Evolutionary conservation across 1,140 invertebrate species (phyloP).

Genomic region (Macrobrachium nipponense): DNA sequence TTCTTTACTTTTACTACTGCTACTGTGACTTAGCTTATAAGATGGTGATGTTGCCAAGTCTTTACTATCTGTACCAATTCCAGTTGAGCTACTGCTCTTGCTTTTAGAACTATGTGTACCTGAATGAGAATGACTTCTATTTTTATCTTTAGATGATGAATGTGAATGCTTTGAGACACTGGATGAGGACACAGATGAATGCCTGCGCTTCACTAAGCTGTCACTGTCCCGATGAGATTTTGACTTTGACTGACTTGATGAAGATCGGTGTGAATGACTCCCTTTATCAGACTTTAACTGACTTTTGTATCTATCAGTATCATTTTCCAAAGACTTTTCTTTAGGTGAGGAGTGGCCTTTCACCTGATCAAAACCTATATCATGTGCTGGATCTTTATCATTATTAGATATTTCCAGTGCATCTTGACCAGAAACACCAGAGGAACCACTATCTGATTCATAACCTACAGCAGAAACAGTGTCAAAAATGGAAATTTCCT

Average conservation of each 20-base stretch:
- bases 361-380: too few relatives aligned
- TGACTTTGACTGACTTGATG: not conserved
- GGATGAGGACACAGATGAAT: too few relatives aligned
- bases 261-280: not conserved
- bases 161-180: constrained; percentile 31
- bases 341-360: not conserved
- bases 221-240: not conserved
- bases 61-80: too few relatives aligned
- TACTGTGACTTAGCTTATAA: not conserved
- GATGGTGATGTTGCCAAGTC: too few relatives aligned
- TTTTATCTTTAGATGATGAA: constrained; percentile 38
- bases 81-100: not conserved
- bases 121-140: constrained; percentile 19
- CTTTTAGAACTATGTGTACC: not conserved
- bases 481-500: constrained; percentile 61
- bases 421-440: not conserved
- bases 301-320: not conserved
- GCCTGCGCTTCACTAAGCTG: not conserved
- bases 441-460: constrained; percentile 1
- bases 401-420: not conserved
- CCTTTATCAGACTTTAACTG: not conserved
- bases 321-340: not conserved
- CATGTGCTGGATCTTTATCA: not conserved
- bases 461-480: not conserved
- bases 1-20: constrained; percentile 11